phyloP scores from a whole-genome alignment of 2,113 vertebrate genomes.

The Rhodinocichla rosea region DNA sequence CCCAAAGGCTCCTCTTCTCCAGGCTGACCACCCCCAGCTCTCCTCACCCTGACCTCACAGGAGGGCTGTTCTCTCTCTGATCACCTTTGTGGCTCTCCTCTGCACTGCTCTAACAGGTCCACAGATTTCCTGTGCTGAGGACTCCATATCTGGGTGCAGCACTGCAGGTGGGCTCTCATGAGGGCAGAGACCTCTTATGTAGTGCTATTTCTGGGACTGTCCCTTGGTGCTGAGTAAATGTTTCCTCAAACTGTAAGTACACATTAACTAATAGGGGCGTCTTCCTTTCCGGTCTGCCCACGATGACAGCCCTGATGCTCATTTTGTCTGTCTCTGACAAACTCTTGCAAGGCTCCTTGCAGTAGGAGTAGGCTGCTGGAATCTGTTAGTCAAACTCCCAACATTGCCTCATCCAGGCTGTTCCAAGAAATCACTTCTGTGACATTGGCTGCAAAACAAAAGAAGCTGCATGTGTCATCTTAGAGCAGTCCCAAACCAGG shows the following conservation, averaged over 20 bases:
- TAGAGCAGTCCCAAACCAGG: background rate
- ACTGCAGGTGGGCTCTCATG: background rate
- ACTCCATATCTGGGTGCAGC: background rate
- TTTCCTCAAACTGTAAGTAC: background rate
- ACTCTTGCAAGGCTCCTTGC: background rate
- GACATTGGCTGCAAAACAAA: background rate
- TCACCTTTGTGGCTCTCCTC: background rate
- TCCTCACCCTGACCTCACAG: background rate
- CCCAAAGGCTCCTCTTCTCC: background rate
- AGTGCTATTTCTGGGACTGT: background rate
- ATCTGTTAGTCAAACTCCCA: background rate
- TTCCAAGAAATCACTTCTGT: background rate
- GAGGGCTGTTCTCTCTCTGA: background rate
- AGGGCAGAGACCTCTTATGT: background rate
- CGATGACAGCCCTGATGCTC: background rate
- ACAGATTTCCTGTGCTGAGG: background rate
- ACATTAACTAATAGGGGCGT: background rate
- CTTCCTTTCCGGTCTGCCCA: background rate
- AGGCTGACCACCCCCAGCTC: background rate
- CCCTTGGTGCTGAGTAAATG: background rate
- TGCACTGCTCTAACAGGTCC: background rate
- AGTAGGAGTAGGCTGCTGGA: conserved; percentile 4
- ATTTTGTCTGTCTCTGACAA: background rate
- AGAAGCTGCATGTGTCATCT: background rate
- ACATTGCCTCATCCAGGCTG: background rate